These are phyloP conservation scores for Myrmecophaga tridactyla DNA, from an alignment of 2,113 vertebrate genomes.

Conservation along the genomic window DNA sequence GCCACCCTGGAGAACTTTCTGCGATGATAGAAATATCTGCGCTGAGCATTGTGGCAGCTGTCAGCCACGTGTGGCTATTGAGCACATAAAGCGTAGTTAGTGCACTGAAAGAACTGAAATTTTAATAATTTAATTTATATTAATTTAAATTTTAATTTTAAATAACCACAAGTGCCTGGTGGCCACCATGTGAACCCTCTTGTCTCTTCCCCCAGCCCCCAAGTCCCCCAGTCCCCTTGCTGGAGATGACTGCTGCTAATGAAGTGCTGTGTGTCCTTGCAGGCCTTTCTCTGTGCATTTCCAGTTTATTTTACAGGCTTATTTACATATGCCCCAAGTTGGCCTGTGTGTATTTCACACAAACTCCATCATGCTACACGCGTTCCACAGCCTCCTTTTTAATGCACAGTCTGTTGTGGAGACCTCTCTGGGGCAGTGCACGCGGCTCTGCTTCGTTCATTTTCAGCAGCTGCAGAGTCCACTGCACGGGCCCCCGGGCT, in stretches of 20 bases:
- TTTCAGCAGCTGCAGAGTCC: neutral
- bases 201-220: neutral
- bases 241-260: neutral
- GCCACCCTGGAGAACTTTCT: neutral
- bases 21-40: fast-evolving
- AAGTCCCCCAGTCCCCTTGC: neutral
- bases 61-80: neutral
- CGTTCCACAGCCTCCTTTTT: neutral
- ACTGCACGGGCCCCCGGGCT: neutral
- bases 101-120: neutral
- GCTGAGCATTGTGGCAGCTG: neutral
- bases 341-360: neutral
- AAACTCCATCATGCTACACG: fast-evolving
- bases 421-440: neutral
- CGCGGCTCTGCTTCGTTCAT: neutral
- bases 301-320: neutral
- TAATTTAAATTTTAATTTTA: neutral
- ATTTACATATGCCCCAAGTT: neutral
- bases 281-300: neutral
- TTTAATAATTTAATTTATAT: neutral
- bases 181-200: neutral
- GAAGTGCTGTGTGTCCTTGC: neutral
- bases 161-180: neutral
- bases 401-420: neutral
- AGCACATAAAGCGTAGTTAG: neutral